These are phyloP conservation scores for Nebria ingens DNA, from an alignment of 1,140 invertebrate genomes.

Conservation along the genomic window DNA sequence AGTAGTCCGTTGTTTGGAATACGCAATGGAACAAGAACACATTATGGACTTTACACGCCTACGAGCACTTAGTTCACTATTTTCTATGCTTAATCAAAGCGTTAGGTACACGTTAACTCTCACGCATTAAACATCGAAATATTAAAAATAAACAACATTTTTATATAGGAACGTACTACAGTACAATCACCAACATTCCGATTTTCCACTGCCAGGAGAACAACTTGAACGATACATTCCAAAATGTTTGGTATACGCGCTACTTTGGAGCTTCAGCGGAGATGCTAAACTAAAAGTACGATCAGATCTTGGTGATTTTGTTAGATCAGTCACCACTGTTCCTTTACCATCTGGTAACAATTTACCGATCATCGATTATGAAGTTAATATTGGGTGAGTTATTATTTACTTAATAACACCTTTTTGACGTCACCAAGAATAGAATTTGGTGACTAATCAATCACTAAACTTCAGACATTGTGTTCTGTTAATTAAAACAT, in stretches of 20 bases:
- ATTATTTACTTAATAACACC: conserved; percentile 8
- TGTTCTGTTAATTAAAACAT: too few species aligned
- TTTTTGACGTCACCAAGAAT: too few species aligned
- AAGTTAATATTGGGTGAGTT: conserved; percentile 52
- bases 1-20: conserved; percentile 85
- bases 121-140: conserved; percentile 5
- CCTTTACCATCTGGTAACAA: conserved; percentile 75
- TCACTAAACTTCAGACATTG: too few species aligned
- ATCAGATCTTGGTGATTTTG: conserved; percentile 91
- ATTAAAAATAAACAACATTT: conserved; percentile 3
- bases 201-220: conserved; percentile 90
- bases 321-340: conserved; percentile 89
- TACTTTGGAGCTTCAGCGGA: conserved; percentile 97
- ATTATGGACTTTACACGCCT: conserved; percentile 98
- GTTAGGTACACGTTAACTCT: too few species aligned
- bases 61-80: conserved; percentile 86
- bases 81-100: conserved; percentile 96
- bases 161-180: conserved; percentile 70
- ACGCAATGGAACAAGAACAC: conserved; percentile 85
- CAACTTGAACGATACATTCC: conserved; percentile 90
- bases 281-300: conserved; percentile 93
- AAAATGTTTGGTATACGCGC: conserved; percentile 82
- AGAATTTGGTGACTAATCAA: too few species aligned
- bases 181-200: conserved; percentile 87
- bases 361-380: conserved; percentile 90